These are phyloP conservation scores for Condylura cristata DNA, from an alignment of 2,113 vertebrate species.

Conservation along the genomic window DNA sequence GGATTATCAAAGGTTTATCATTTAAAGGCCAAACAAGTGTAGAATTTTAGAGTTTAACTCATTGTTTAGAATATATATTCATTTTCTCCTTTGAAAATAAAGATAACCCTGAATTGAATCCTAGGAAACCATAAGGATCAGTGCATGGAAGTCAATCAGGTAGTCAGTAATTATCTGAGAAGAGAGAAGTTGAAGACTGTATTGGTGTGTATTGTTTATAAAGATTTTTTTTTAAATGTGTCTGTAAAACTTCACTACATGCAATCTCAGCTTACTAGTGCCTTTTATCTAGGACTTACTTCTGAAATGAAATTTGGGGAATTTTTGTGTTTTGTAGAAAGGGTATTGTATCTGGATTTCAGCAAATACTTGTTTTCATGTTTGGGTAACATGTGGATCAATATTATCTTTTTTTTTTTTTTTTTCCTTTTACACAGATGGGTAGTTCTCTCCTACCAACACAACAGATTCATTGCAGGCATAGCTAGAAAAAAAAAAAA, in stretches of 20 bases:
- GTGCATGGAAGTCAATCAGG: neutral
- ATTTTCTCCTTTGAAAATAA: constrained; percentile 28
- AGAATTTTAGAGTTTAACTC: constrained; percentile 17
- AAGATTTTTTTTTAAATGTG: neutral
- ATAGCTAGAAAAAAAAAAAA: neutral
- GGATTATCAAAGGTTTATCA: neutral
- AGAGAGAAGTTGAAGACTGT: neutral
- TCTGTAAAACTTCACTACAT: neutral
- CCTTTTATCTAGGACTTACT: neutral
- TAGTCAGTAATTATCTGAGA: neutral
- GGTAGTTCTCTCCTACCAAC: neutral
- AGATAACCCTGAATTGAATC: neutral
- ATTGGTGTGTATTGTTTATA: constrained; percentile 15
- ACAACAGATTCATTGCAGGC: neutral
- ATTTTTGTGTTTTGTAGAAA: constrained; percentile 5
- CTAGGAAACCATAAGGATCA: neutral
- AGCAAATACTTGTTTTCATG: neutral
- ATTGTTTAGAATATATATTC: constrained; percentile 28
- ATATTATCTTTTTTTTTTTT: neutral
- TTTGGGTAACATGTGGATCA: neutral
- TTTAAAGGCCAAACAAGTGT: neutral
- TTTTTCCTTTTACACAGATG: constrained; percentile 26
- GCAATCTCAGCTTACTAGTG: neutral
- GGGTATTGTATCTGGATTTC: neutral
- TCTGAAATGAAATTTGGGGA: neutral